Evolutionary conservation across 2,888 invertebrate genomes (phyloP).

Genomic region (Hesperia comma): DNA sequence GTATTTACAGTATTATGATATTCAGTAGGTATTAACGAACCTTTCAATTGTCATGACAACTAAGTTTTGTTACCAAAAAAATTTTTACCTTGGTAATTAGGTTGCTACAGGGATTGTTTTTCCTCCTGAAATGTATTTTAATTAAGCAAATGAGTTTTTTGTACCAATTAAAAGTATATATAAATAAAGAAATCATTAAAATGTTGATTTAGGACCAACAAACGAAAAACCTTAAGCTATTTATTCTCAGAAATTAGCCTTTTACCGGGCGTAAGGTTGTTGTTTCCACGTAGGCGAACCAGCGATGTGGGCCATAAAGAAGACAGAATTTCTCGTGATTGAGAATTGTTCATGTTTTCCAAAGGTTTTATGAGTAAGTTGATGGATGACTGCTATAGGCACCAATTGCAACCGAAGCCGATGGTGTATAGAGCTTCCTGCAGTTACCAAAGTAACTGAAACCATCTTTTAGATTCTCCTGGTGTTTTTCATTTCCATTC

Average conservation of each 20-base stretch:
- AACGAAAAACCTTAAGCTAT: conserved; percentile 49
- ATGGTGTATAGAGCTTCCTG: too few relatives aligned
- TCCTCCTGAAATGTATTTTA: background rate
- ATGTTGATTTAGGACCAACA: conserved; percentile 58
- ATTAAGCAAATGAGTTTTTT: background rate
- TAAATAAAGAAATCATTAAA: conserved; percentile 56
- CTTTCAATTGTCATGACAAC: background rate
- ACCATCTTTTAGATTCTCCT: too few relatives aligned
- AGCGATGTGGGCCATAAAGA: too few relatives aligned
- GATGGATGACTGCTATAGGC: too few relatives aligned
- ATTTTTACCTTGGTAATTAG: background rate
- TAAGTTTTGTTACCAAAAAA: background rate
- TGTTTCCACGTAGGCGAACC: too few relatives aligned
- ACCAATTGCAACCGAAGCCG: too few relatives aligned
- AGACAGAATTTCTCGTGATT: too few relatives aligned
- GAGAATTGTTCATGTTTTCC: too few relatives aligned
- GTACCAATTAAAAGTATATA: background rate
- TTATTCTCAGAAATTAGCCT: conserved; percentile 58
- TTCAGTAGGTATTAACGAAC: background rate
- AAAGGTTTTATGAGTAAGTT: too few relatives aligned
- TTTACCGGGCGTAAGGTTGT: background rate
- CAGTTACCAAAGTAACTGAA: too few relatives aligned
- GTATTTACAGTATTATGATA: background rate
- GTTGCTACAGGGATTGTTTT: background rate
- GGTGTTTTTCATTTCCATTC: too few relatives aligned